A percentile compares a stretch with the other conserved stretches of the same genome.
These are phyloP conservation scores for Centropus unirufus DNA, from an alignment of 2,113 vertebrate species.

Conservation along the genomic window DNA sequence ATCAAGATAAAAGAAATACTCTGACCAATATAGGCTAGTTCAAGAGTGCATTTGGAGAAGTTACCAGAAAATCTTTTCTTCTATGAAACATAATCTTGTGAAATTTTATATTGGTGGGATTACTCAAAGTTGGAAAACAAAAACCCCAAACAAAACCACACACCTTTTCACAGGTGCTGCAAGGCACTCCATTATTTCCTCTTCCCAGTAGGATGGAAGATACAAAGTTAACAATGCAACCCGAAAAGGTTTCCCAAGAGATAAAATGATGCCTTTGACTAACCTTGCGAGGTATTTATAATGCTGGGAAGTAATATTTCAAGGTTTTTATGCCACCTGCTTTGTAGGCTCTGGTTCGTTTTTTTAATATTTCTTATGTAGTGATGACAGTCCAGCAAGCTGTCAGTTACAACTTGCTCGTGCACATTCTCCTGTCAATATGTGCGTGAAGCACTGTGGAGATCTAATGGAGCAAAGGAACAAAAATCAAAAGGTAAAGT, in stretches of 20 bases:
- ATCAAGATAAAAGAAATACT: not conserved
- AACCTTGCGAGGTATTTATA: not conserved
- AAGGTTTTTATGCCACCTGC: not conserved
- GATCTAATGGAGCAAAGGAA: conserved; percentile 39
- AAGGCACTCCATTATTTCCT: not conserved
- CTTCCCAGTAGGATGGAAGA: not conserved
- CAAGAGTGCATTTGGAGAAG: not conserved
- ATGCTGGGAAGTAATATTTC: not conserved
- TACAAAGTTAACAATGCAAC: not conserved
- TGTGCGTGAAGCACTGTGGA: not conserved
- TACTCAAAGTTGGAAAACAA: not conserved
- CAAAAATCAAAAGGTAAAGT: not conserved
- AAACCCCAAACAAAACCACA: not conserved
- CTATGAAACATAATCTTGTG: not conserved
- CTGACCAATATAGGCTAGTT: not conserved
- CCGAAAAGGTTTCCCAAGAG: not conserved
- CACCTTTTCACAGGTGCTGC: not conserved
- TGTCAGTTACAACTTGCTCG: conserved; percentile 22
- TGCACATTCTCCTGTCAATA: conserved; percentile 21
- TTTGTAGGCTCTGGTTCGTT: not conserved
- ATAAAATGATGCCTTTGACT: not conserved
- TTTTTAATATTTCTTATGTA: not conserved
- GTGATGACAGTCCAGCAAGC: not conserved
- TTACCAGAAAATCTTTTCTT: not conserved
- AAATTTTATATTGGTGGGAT: not conserved